Evolutionary conservation across 2,113 vertebrate species (phyloP), one percentile per base, ranked within the genome.

Genomic region (Ariopsis seemanni): DNA sequence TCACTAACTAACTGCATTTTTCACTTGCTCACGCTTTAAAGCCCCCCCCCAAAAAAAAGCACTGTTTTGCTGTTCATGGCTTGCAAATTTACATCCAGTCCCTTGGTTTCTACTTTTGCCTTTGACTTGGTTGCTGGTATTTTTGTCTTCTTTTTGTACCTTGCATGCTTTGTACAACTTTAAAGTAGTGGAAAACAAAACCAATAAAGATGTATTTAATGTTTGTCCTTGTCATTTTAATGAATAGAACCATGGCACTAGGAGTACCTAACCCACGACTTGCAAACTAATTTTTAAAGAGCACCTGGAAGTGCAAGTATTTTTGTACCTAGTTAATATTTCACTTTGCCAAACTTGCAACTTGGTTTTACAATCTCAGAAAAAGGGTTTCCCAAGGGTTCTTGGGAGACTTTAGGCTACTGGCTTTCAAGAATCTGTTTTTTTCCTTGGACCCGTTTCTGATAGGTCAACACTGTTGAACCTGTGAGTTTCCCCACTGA

Each of bases 171-270:
- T 92, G 89, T 93, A 90, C 91, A 91, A 86, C 91, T 93, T 42
- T 87, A 72, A 91, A 84, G 90, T 3, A 48, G 90, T 92, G 79
- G 82, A 89, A 89, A 89, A 63, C 53, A 72, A 89, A 90, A 92
- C 89, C 92, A 95, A 95, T 95, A 95, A 95, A 95, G 93, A 92
- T 93, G 85, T 94, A 85, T 90, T 85, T 34, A 58, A 85, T 42
- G 27, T 57, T 74, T 12, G 22, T 25, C 10, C 67, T 85, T 48
- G 83, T 42, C 17, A 34, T 42, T 42, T 77, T 50, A 62, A 22
- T 22, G 10, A 81, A 22, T 1, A 11, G 48, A 83, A 52, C 30
- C 20, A 52, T 53, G 62, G 15, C 22, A 60, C 18, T n/a, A 83
- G 18, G 50, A 67, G 14, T 14, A 18, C 30, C 11, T 62, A 14